phyloP scores from a whole-genome alignment of 1,140 invertebrate species.

The Drosophila pallidifrons region DNA sequence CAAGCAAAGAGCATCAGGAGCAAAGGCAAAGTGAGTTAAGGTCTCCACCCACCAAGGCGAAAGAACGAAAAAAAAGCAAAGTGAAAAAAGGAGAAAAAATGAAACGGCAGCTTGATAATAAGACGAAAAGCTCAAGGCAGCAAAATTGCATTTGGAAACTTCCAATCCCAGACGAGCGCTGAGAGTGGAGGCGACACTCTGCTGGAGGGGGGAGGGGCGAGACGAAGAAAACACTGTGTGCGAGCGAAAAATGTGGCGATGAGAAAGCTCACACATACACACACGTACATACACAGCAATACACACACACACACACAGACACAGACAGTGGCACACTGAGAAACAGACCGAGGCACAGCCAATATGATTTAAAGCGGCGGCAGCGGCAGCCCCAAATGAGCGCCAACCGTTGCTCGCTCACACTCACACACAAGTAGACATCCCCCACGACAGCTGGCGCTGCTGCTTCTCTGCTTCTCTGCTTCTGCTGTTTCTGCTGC shows the following conservation, averaged over 20 bases:
- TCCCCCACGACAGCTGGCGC: slow-evolving; percentile 27
- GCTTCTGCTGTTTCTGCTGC: slow-evolving; percentile 63
- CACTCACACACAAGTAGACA: slow-evolving; percentile 29
- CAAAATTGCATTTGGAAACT: slow-evolving; percentile 83
- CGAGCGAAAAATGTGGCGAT: slow-evolving; percentile 66
- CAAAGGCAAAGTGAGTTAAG: slow-evolving; percentile 34
- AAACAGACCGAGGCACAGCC: slow-evolving; percentile 66
- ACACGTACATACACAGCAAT: slow-evolving; percentile 17
- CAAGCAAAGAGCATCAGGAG: slow-evolving; percentile 43
- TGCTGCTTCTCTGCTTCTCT: slow-evolving; percentile 44
- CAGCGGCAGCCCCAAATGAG: slow-evolving; percentile 58
- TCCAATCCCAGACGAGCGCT: slow-evolving; percentile 78
- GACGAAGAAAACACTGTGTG: slow-evolving; percentile 44
- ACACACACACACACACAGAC: slow-evolving; percentile 32
- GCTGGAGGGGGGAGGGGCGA: slow-evolving; percentile 22
- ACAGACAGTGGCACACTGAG: slow-evolving; percentile 12
- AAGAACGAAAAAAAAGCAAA: slow-evolving; percentile 27
- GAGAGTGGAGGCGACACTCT: slow-evolving; percentile 40
- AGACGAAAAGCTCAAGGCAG: slow-evolving; percentile 77
- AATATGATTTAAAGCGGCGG: slow-evolving; percentile 79
- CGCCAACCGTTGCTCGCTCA: slow-evolving; percentile 63
- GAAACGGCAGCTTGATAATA: slow-evolving; percentile 55
- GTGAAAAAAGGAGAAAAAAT: slow-evolving; percentile 31
- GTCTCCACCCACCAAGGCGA: slow-evolving; percentile 63
- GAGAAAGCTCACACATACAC: slow-evolving; percentile 55